Conservation (phyloP, 2,113 vertebrate species). For the Empidonax alnorum region DNA sequence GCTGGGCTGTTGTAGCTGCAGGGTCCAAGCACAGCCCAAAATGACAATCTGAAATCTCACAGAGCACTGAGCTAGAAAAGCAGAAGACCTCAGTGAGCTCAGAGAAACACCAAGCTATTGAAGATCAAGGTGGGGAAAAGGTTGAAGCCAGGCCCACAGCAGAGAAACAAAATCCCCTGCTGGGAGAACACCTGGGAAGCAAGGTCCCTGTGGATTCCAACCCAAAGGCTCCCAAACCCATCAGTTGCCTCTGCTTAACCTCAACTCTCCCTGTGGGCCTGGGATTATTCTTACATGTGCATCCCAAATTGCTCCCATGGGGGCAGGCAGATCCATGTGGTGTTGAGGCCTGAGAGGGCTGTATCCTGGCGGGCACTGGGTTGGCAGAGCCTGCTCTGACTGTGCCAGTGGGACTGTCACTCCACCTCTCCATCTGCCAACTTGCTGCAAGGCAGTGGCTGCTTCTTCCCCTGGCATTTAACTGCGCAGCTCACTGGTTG, state of each 20-base stretch:
- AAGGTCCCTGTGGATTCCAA: not conserved
- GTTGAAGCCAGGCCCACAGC: not conserved
- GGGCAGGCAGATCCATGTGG: fast-evolving
- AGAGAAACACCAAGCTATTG: not conserved
- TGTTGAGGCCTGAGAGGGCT: not conserved
- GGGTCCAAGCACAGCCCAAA: not conserved
- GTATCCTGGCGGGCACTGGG: fast-evolving
- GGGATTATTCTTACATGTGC: not conserved
- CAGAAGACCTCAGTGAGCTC: not conserved
- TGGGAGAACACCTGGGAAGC: not conserved
- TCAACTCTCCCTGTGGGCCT: not conserved
- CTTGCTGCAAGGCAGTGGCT: not conserved
- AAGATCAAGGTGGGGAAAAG: not conserved
- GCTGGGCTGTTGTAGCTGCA: not conserved
- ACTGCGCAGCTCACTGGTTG: not conserved
- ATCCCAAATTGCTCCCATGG: not conserved
- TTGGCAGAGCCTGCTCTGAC: not conserved
- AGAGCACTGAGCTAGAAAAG: not conserved
- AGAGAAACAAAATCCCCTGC: not conserved
- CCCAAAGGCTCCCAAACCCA: not conserved
- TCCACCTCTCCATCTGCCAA: not conserved
- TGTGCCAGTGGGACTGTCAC: not conserved
- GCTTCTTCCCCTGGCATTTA: not conserved
- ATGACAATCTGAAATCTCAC: not conserved
- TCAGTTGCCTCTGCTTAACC: not conserved